Conservation (phyloP, 1,140 invertebrate genomes). For the Andrena cerasifolii region DNA sequence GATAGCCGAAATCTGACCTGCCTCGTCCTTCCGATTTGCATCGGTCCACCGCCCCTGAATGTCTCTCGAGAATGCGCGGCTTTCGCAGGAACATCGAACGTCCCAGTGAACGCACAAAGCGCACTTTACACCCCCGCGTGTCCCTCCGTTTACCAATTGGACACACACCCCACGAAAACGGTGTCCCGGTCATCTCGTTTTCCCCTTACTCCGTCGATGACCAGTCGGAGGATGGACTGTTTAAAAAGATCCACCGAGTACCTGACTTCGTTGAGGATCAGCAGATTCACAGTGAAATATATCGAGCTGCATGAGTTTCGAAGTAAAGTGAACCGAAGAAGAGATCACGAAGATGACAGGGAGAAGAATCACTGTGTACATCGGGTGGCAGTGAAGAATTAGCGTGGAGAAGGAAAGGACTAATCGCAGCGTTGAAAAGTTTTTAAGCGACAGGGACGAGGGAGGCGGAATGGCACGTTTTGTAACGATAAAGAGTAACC, state of each 20-base stretch:
- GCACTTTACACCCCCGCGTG: slow-evolving; percentile 24
- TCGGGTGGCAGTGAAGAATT: no score
- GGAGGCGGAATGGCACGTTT: not conserved
- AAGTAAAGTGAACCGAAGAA: not conserved
- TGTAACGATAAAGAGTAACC: not conserved
- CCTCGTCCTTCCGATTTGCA: slow-evolving; percentile 60
- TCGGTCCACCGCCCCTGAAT: slow-evolving; percentile 63
- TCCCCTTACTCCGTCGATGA: not conserved
- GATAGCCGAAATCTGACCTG: slow-evolving; percentile 35
- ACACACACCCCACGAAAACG: slow-evolving; percentile 33
- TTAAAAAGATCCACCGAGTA: not conserved
- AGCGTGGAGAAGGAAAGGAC: not conserved
- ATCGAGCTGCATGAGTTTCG: no score
- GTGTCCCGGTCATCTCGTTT: not conserved
- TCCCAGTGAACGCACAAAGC: slow-evolving; percentile 26
- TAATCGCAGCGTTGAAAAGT: not conserved
- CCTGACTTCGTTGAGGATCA: not conserved
- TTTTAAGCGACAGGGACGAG: not conserved
- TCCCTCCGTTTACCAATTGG: slow-evolving; percentile 33
- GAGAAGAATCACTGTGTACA: no score
- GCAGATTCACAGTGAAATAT: no score
- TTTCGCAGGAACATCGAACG: slow-evolving; percentile 30
- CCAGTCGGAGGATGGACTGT: not conserved
- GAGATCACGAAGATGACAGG: no score
- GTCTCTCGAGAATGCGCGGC: slow-evolving; percentile 37